Base-by-base conservation (phyloP, 2,888 invertebrate genomes). In the Quadroppia sp. region DNA sequence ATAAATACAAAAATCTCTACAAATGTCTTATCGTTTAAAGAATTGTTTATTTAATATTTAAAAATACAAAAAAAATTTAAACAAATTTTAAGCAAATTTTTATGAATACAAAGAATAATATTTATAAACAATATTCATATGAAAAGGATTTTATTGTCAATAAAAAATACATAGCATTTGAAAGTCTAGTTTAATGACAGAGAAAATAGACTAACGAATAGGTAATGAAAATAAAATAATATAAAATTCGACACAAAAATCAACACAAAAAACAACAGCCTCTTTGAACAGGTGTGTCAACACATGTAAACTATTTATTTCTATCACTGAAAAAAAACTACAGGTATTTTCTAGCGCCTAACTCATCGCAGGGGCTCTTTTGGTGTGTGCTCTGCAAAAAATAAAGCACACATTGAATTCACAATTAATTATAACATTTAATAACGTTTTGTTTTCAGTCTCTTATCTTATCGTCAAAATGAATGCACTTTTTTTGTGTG, bases 281-380 rank as follows among this genome's bases (percentile, higher is more conserved):
- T 30, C 30, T 11, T 2, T n/a, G 64, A 64, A 64, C 64, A 64
- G 64, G 64, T 64, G 64, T 40, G 40, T 32, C n/a, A 64, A 64
- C 64, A 64, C 30, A 64, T 64, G 64, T 23, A 40, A 36, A 40
- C 64, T 56, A 56, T 56, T n/a, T n/a, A n/a, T n/a, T n/a, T n/a
- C n/a, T n/a, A n/a, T n/a, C n/a, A n/a, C n/a, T n/a, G n/a, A n/a
- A n/a, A n/a, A n/a, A n/a, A n/a, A n/a, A 53, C 23, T 53, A 23
- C 25, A 30, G 28, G 13, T 13, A 2, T 2, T 15, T 64, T 64
- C 40, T 64, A 11, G 11, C 36, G 40, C 40, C 64, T 64, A n/a
- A 61, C 30, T 64, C 30, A 15, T 13, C 15, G 15, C 9, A 28
- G 56, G 48, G n/a, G n/a, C n/a, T n/a, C 56, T 28, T 56, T 56